Evolutionary conservation across 2,113 vertebrate species (phyloP), one percentile per base, ranked within the genome.

Genomic region (Aspidoscelis tigris): DNA sequence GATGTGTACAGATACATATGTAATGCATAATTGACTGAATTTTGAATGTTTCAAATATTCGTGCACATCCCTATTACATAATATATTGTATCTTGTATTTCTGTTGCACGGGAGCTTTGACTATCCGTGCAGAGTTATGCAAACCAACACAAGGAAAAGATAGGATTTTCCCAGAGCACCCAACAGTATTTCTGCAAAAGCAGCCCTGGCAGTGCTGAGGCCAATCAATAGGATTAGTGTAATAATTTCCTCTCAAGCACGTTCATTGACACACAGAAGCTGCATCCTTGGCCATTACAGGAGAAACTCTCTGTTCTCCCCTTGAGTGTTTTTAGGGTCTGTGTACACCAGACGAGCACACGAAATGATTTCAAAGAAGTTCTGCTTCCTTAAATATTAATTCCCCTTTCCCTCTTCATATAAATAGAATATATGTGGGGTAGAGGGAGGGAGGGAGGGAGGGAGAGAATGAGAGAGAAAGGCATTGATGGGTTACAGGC

Each of bases 351-450:
- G 18, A 11, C 10, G 39, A 73, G 39, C 55, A 47, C 58, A 33
- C 50, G 50, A 7, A 81, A 89, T 69, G 43, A 86, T 47, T 24
- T 26, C 26, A 7, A 39, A 87, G 78, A 80, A 76, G 22, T 74
- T 9, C 1, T 26, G 64, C 24, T 61, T 41, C 16, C 53, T 86
- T 88, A 82, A 86, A 86, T 75, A 33, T 89, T 78, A n/a, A 82
- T 65, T 88, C 78, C 80, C 41, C 82, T 80, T 77, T 69, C 81
- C 61, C 18, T 16, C 58, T 61, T 61, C 58, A 61, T 61, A 61
- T 61, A 61, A 61, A 61, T 61, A 61, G 58, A 61, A 61, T 61
- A 61, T 33, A 33, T 33, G 3, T 0, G 58, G 4, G 16, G 18
- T 12, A 61, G 58, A 61, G 18, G 18, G 58, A 16, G 14, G 14